Evolutionary conservation across 1,140 invertebrate species (phyloP).

Genomic region (Samia ricini): DNA sequence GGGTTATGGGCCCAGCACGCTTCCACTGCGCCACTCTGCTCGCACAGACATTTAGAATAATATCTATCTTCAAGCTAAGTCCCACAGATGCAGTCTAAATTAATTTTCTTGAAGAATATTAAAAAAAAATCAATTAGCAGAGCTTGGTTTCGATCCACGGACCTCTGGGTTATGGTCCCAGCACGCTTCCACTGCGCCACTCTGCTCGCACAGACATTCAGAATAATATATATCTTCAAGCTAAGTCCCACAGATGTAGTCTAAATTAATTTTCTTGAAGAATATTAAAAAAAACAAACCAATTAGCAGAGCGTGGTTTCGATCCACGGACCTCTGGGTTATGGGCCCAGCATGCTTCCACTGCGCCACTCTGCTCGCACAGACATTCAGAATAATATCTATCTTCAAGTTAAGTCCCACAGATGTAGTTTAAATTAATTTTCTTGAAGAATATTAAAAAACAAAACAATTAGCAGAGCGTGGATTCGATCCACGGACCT

Average conservation of each 20-base stretch:
- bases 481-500: too few species aligned
- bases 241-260: too few species aligned
- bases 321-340: constrained; percentile 58
- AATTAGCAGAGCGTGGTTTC: constrained; percentile 68
- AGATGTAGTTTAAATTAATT: neutral
- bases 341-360: constrained; percentile 56
- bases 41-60: neutral
- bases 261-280: too few species aligned
- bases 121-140: constrained; percentile 47
- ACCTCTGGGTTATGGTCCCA: constrained; percentile 55
- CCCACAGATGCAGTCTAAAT: neutral
- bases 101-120: neutral
- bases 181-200: constrained; percentile 53
- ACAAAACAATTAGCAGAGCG: too few species aligned
- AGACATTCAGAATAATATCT: neutral
- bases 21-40: constrained; percentile 58
- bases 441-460: neutral
- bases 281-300: neutral
- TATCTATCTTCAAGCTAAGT: neutral
- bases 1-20: constrained; percentile 56
- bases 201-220: constrained; percentile 33
- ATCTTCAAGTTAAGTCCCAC: neutral
- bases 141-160: constrained; percentile 58
- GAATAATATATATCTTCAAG: too few species aligned
- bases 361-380: constrained; percentile 49